Base-by-base conservation (phyloP, 2,113 vertebrate genomes). In the Charina bottae region DNA sequence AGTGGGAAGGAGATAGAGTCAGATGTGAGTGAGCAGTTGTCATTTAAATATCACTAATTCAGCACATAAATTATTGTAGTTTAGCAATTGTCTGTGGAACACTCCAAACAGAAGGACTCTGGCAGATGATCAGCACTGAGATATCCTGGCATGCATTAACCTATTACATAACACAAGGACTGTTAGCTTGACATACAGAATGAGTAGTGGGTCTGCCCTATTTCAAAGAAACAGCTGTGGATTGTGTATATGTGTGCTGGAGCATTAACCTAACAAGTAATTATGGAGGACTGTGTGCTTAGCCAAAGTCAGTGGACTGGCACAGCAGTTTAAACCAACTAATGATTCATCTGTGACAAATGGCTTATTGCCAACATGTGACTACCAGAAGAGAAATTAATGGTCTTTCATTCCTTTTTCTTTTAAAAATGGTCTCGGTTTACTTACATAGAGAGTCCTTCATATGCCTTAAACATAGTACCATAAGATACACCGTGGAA, bases 301-400 rank as follows among this genome's bases (percentile, higher is more conserved):
- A 0, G 88, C 88, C 53, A 64, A 53, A 19, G 24, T 19, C 62
- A 58, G 2, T 9, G 56, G 21, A 85, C 56, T 9, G 15, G 17
- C 24, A 21, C 28, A 33, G 15, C 11, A 55, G 13, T 89, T 85
- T 1, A 91, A 23, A 68, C 49, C 46, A 23, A 33, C 1, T 83
- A 85, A n/a, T 55, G 78, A 87, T 0, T 89, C 59, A 87, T 8
- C 42, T 0, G 0, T 23, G 62, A 24, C 12, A 13, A 56, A 64
- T 83, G 33, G 49, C 59, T 4, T 23, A 15, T 83, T 62, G 24
- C 33, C 84, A 60, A 53, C n/a, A 0, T 5, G 26, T 5, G 58
- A 1, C 17, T 90, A 6, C 0, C 0, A 37, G 10, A 87, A 78
- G 17, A 0, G 0, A 42, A 84, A 68, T 19, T 11, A 0, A 21